phyloP scores from a whole-genome alignment of 1,140 invertebrate genomes.

The Ladona fulva region DNA sequence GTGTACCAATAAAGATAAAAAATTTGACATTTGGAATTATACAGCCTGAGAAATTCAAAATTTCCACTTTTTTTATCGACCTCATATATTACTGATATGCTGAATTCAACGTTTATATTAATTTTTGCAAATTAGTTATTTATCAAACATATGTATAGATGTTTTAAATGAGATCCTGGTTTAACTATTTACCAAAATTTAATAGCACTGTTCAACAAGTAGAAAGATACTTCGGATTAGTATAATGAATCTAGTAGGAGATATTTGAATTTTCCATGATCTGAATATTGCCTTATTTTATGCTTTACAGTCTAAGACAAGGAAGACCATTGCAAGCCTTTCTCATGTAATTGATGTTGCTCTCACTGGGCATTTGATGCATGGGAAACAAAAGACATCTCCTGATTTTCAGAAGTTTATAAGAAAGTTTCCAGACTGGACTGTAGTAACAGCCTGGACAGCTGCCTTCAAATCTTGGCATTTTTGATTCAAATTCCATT shows the following conservation, averaged over 20 bases:
- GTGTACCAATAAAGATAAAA: too few relatives aligned
- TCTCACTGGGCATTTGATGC: slow-evolving; percentile 51
- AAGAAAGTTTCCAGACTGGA: slow-evolving; percentile 49
- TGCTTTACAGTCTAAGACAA: neutral
- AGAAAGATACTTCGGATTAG: too few relatives aligned
- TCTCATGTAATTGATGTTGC: slow-evolving; percentile 45
- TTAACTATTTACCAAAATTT: too few relatives aligned
- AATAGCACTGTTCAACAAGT: too few relatives aligned
- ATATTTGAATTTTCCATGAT: slow-evolving; percentile 17
- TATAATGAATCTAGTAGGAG: neutral
- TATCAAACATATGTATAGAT: too few relatives aligned
- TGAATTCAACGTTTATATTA: too few relatives aligned
- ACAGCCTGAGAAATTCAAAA: too few relatives aligned
- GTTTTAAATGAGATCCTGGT: too few relatives aligned
- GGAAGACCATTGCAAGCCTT: neutral
- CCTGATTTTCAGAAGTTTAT: slow-evolving; percentile 43
- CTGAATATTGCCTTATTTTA: slow-evolving; percentile 14
- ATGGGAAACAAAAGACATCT: slow-evolving; percentile 47
- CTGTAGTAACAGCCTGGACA: slow-evolving; percentile 48
- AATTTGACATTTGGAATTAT: too few relatives aligned
- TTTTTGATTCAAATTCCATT: slow-evolving; percentile 32
- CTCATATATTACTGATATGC: too few relatives aligned
- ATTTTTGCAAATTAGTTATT: too few relatives aligned
- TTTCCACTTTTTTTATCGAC: too few relatives aligned
- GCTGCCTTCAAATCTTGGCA: slow-evolving; percentile 49